phyloP scores from a whole-genome alignment of 2,888 invertebrate genomes.

The Chloromyia formosa region DNA sequence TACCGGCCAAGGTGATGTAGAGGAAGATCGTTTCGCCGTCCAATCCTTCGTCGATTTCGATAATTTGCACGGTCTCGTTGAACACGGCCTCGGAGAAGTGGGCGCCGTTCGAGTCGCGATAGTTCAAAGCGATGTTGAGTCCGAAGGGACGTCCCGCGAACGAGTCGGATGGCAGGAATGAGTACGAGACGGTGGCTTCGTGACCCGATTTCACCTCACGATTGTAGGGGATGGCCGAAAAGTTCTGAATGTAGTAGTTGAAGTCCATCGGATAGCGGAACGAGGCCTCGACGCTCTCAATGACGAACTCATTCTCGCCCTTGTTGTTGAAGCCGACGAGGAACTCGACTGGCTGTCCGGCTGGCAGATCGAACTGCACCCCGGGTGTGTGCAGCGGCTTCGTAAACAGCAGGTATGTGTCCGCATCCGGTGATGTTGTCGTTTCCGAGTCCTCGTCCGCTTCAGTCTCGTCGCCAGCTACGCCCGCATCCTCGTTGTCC shows the following conservation, averaged over 20 bases:
- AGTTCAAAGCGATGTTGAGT: slow-evolving; percentile 89
- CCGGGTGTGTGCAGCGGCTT: slow-evolving; percentile 75
- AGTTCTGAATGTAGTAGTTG: slow-evolving; percentile 98
- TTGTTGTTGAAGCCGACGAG: slow-evolving; percentile 96
- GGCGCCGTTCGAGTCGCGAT: slow-evolving; percentile 78
- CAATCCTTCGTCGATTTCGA: slow-evolving; percentile 95
- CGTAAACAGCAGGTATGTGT: slow-evolving; percentile 89
- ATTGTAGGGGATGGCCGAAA: slow-evolving; percentile 89
- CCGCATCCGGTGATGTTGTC: slow-evolving; percentile 87
- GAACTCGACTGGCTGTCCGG: slow-evolving; percentile 92
- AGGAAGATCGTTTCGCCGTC: slow-evolving; percentile 99
- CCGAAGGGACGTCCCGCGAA: slow-evolving; percentile 98
- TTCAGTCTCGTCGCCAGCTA: slow-evolving; percentile 70
- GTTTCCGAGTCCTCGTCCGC: slow-evolving; percentile 66
- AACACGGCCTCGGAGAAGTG: slow-evolving; percentile 86
- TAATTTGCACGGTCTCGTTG: slow-evolving; percentile 96
- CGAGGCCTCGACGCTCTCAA: slow-evolving; percentile 95
- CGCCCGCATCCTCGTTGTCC: slow-evolving; percentile 71
- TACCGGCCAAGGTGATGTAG: slow-evolving; percentile 92
- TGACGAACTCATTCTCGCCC: slow-evolving; percentile 87
- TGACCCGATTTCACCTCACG: slow-evolving; percentile 88
- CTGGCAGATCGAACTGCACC: slow-evolving; percentile 74
- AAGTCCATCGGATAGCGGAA: slow-evolving; percentile 99
- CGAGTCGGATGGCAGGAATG: slow-evolving; percentile 94
- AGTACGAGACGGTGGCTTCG: slow-evolving; percentile 95